Conservation (phyloP, 2,113 vertebrate species). For the Laticauda colubrina region DNA sequence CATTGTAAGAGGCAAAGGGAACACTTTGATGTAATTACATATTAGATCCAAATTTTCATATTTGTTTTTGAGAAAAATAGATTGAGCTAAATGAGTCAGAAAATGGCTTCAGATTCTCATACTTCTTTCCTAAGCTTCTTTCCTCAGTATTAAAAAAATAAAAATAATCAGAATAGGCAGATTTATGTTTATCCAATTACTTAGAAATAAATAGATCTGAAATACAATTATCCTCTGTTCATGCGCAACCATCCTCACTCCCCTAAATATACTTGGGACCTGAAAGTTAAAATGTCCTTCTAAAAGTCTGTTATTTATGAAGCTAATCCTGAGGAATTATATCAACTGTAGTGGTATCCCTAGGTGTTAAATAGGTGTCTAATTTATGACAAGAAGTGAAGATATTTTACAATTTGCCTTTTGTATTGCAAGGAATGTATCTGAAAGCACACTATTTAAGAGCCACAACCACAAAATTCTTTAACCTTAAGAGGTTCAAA, state of each 20-base stretch:
- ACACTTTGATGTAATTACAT: slow-evolving; percentile 9
- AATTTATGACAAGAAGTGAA: not conserved
- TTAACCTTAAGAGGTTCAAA: not conserved
- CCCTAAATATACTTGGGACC: not conserved
- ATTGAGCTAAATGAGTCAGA: not conserved
- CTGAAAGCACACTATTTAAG: not conserved
- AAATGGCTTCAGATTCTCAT: not conserved
- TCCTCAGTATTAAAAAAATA: not conserved
- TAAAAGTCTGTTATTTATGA: not conserved
- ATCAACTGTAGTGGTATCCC: not conserved
- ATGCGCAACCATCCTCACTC: not conserved
- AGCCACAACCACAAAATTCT: not conserved
- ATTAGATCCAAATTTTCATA: not conserved
- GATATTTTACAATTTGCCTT: not conserved
- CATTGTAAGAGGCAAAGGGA: not conserved
- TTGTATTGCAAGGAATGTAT: not conserved
- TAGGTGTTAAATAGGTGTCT: not conserved
- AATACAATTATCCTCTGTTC: not conserved
- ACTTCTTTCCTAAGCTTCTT: not conserved
- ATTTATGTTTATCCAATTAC: not conserved
- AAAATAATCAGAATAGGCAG: not conserved
- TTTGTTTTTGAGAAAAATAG: not conserved
- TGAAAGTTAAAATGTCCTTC: not conserved
- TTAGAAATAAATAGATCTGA: not conserved
- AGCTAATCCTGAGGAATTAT: not conserved